These are phyloP conservation scores for Hylomyscus alleni DNA, from an alignment of 2,797 vertebrate genomes.

Conservation along the genomic window DNA sequence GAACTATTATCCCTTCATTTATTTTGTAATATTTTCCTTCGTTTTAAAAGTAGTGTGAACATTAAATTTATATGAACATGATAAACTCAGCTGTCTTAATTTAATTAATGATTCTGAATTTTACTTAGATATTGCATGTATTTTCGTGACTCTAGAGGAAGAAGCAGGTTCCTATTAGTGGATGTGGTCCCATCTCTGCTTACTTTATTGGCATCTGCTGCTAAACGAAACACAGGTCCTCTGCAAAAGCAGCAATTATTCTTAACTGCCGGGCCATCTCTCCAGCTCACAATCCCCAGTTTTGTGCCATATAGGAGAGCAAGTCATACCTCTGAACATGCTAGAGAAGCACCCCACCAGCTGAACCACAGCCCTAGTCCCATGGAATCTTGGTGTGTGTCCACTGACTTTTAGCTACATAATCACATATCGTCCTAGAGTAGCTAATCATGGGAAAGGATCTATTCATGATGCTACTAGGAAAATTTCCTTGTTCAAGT, in stretches of 20 bases:
- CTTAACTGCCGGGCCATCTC: not conserved
- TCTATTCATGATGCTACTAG: not conserved
- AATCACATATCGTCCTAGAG: conserved; percentile 28
- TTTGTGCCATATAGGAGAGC: not conserved
- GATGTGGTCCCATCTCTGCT: not conserved
- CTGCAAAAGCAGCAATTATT: not conserved
- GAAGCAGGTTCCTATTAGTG: not conserved
- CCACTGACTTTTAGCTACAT: conserved; percentile 12
- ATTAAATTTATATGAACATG: conserved; percentile 32
- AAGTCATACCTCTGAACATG: not conserved
- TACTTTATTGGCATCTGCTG: not conserved
- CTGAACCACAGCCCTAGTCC: not conserved
- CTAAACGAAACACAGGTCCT: not conserved
- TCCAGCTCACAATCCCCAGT: not conserved
- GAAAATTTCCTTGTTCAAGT: not conserved
- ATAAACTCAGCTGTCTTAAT: conserved; percentile 7
- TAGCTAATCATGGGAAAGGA: not conserved
- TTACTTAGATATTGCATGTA: conserved; percentile 3
- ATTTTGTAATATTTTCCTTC: conserved; percentile 4
- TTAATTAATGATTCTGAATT: conserved; percentile 32
- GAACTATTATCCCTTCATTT: not conserved
- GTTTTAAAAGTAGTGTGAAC: conserved; percentile 37
- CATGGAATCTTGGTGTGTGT: not conserved
- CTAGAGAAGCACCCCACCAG: not conserved
- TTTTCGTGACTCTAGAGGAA: not conserved